phyloP scores from a whole-genome alignment of 2,888 invertebrate genomes.

The Patella caerulea region DNA sequence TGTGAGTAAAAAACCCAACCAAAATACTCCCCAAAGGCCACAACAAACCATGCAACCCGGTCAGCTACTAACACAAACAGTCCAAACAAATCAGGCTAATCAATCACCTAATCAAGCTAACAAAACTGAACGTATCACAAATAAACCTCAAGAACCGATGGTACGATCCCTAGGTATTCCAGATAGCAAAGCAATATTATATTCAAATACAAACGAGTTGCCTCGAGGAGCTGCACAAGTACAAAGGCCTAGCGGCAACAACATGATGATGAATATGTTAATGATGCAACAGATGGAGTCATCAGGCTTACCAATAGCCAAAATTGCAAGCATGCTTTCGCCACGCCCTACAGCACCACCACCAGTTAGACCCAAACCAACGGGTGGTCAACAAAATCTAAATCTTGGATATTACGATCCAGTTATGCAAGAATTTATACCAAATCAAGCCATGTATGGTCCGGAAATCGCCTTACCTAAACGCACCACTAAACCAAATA shows the following conservation, averaged over 20 bases:
- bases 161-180: no score
- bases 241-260: neutral
- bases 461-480: neutral
- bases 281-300: neutral
- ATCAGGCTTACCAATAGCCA: neutral
- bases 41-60: no score
- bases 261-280: neutral
- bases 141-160: no score
- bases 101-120: no score
- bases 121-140: no score
- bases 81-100: no score
- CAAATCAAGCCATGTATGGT: neutral
- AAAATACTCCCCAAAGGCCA: no score
- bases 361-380: neutral
- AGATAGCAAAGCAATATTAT: no score
- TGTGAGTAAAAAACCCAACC: no score
- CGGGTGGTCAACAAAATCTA: neutral
- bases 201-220: no score
- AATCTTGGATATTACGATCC: neutral
- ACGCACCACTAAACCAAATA: neutral
- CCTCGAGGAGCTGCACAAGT: neutral
- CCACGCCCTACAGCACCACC: neutral
- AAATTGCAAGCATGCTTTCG: neutral
- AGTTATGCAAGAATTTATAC: conserved; percentile 3
- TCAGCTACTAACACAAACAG: no score